Evolutionary conservation across 2,797 vertebrate genomes (phyloP), one percentile per base, ranked within the genome.

Genomic region (Malacoraja senta): DNA sequence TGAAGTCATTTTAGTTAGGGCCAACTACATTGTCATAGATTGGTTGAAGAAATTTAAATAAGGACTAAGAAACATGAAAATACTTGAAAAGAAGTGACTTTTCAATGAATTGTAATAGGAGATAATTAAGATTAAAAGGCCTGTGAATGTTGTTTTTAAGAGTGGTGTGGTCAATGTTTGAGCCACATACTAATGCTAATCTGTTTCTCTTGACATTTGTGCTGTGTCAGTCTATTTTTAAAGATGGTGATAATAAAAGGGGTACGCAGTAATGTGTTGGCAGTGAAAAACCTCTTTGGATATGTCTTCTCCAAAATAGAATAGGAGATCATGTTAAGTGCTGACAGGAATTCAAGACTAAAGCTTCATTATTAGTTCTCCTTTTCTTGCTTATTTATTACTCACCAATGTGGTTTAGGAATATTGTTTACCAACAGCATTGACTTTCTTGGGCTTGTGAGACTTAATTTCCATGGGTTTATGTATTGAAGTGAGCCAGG

Each of bases 251-350:
- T 68, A n/a, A 58, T 63, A 68, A 88, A 63, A 32, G 65, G 13
- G 32, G 44, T 0, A 35, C 2, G 32, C 15, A 35, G 63, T 65
- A 88, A 88, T 35, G 84, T 88, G 15, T 8, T 68, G 29, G 17
- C n/a, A 35, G 9, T 35, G 61, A 68, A 68, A 68, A 68, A 19
- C 9, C 8, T 88, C n/a, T 35, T 86, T 86, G 58, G 61, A 68
- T 84, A 19, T 21, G n/a, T 61, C 26, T 61, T 84, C 24, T 53
- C 15, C 12, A 58, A 58, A 84, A 84, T 65, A 88, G 63, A 68
- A 88, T 8, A 35, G 32, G 84, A 68, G 65, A 19, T 65, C 65
- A 88, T 88, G 84, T 88, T 7, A 88, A 88, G n/a, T 88, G 84
- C 17, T 88, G 63, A 65, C 29, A 68, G 8, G 63, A 65, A 21